Base-by-base conservation (phyloP, 2,888 invertebrate species). In the Aspidiotus rigidus region DNA sequence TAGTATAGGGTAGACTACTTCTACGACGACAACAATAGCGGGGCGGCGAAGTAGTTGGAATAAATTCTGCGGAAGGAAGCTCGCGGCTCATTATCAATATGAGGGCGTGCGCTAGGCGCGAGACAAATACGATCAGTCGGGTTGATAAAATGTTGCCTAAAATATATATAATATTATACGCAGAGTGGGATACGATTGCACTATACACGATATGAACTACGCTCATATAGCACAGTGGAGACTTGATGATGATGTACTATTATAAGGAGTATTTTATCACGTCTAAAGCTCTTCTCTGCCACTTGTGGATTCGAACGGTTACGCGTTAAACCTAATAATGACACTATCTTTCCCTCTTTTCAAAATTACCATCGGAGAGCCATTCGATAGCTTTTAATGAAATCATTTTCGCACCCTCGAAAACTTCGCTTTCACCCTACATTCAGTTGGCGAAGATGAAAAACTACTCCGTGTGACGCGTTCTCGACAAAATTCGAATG, bases 301-400 rank as follows among this genome's bases (percentile, higher is more conserved):
- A 66, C 66, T 66, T 66, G 66, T 66, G 66, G 66, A 66, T 66
- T 66, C 59, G 59, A 66, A 66, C 57, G 66, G 57, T 59, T 66
- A 66, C 59, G 66, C 66, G 66, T 66, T 66, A 66, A 66, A 66
- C 55, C 59, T 66, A 66, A 66, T 66, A 66, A 66, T 66, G 66
- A 66, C 66, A 66, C 66, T 44, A 66, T 57, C 66, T 28, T 28
- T 70, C 70, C 60, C 70, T 66, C 72, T 70, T 63, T 59, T 55
- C 17, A 69, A 71, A 71, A 73, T 73, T 73, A 73, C 73, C 73
- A 73, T 73, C 71, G 72, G 72, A 73, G 73, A 72, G 71, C 72
- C 72, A 73, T 73, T 69, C 71, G 70, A 70, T 71, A 70, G 72
- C 72, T 72, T 72, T 73, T 73, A 74, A 73, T 73, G 73, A 73